Evolutionary conservation across 1,140 invertebrate genomes (phyloP), one percentile per base, ranked within the genome.

Genomic region (Calliphora vicina): DNA sequence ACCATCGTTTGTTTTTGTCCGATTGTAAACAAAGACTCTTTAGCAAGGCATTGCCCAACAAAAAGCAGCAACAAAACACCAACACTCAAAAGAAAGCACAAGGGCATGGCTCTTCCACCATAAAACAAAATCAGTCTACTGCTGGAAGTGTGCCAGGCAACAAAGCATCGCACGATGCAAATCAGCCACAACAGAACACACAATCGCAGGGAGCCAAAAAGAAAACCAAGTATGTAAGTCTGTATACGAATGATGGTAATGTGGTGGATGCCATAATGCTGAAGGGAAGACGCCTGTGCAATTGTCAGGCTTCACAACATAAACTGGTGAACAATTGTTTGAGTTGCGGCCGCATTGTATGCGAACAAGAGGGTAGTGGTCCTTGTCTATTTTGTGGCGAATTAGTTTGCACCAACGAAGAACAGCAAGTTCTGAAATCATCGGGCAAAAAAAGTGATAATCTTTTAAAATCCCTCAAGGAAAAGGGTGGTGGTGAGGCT

Each of bases 281-380:
- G 6, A 94, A 95, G 93, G 95, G 97, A 57, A 93, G 98, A 82
- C 94, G 96, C 85, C 91, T 91, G 72, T 99, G 99, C 92, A 93
- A 98, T 81, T 99, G 99, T 89, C 96, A 99, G 92, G 98, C 97
- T 1, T 93, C 94, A 17, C 96, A 95, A 88, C 99, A 99, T 91
- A 92, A 93, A 78, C 91, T 99, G 13, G 93, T 99, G 74, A 98
- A 96, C 88, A 99, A 99, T 91, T 99, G 99, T 87, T 87, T 96
- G 0, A 94, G 94, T 81, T 99, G 99, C 92, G 99, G 99, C 0
- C 92, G 97, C 84, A 96, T 99, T 87, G 96, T 99, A 26, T 99
- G 98, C 92, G 93, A 94, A 81, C 98, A 99, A 92, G 99, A 99
- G 92, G 98, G 98, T 1, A 95, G 97, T 45, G 99, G 99, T 0